Evolutionary conservation across 2,797 vertebrate genomes (phyloP).

Genomic region (Sus cebifrons): DNA sequence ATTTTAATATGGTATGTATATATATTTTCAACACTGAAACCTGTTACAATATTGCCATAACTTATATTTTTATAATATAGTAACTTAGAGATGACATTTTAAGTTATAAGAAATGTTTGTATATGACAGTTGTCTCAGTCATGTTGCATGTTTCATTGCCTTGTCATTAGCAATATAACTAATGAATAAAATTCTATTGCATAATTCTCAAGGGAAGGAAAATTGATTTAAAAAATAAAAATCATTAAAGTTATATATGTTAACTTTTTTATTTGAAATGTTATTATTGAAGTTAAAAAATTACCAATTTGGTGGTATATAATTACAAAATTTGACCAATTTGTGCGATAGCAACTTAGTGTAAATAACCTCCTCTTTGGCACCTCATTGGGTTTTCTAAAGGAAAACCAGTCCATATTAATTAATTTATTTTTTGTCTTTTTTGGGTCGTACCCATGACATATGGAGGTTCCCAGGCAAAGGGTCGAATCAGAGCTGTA

Average conservation of each 20-base stretch:
- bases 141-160: background rate
- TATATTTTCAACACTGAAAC: background rate
- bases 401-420: conserved; percentile 47
- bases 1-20: background rate
- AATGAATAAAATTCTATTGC: background rate
- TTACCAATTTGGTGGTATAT: conserved; percentile 18
- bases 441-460: too few relatives aligned
- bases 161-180: background rate
- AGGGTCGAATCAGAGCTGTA: too few relatives aligned
- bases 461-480: too few relatives aligned
- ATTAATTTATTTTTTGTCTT: background rate
- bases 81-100: background rate
- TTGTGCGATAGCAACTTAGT: conserved; percentile 30
- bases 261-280: conserved; percentile 46
- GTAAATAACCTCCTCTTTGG: conserved; percentile 47
- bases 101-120: background rate
- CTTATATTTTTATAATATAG: background rate
- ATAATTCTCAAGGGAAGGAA: background rate
- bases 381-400: conserved; percentile 51
- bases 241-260: background rate
- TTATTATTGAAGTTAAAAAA: conserved; percentile 50
- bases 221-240: too few relatives aligned
- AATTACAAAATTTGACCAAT: background rate
- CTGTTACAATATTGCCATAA: background rate
- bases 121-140: background rate